Evolutionary conservation across 2,797 vertebrate genomes (phyloP), one percentile per base, ranked within the genome.

Genomic region (Agapornis canus): DNA sequence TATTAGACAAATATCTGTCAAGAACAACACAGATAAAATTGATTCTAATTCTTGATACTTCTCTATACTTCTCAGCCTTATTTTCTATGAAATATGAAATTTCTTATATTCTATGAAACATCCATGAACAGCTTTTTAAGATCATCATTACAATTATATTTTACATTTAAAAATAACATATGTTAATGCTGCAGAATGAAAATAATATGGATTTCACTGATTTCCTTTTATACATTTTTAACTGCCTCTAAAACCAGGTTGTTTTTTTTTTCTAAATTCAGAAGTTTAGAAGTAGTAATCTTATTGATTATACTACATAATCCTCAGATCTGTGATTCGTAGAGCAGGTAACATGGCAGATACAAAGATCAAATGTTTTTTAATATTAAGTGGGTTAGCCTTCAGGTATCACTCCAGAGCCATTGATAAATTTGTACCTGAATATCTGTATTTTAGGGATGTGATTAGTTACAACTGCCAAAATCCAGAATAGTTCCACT

Each of bases 261-360:
- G n/a, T n/a, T n/a, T n/a, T n/a, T n/a, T n/a, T n/a, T n/a, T n/a
- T n/a, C n/a, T n/a, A n/a, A 75, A 75, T 45, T 45, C 40, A 45
- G 40, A 78, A 71, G 8, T 8, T 45, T 49, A 40, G 57, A 77
- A 69, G 7, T 8, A 19, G 40, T 7, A 35, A 6, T 18, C 27
- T 40, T 51, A 43, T 4, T 51, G 27, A 43, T 70, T 47, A 60
- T 12, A 42, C 6, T 32, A 23, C 3, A 1, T 37, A 78, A 64
- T 20, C 4, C 13, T n/a, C 27, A 68, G 35, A 79, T 12, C n/a
- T n/a, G 17, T 19, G 8, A 77, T 11, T 14, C 59, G 29, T 42
- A 18, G 49, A 80, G 37, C 6, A 59, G 26, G 10, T 14, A 61
- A 59, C 3, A 26, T 0, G 6, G 14, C 11, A 4, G 0, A 45